phyloP scores from a whole-genome alignment of 2,113 vertebrate species.

The Oriolus oriolus region DNA sequence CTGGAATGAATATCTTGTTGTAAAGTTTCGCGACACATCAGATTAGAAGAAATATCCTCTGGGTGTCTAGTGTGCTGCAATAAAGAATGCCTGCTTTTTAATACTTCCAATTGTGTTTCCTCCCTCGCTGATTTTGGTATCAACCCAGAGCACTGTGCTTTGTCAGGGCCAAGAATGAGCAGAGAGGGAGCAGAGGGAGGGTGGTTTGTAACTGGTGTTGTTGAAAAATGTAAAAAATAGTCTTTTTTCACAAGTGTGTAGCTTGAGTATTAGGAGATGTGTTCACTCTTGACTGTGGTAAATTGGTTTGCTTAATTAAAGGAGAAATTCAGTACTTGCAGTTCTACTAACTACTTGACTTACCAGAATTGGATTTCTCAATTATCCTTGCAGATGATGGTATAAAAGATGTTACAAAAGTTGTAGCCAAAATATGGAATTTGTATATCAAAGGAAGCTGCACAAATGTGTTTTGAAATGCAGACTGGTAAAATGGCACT shows the following conservation, averaged over 20 bases:
- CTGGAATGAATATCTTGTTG: neutral
- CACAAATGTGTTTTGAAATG: neutral
- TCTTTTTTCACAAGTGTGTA: neutral
- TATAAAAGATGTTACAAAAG: neutral
- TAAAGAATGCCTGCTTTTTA: neutral
- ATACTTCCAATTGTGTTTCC: neutral
- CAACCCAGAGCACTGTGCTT: neutral
- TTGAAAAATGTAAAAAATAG: neutral
- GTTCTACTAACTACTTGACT: neutral
- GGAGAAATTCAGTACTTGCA: neutral
- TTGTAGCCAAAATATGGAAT: neutral
- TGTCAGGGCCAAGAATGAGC: neutral
- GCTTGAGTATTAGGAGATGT: neutral
- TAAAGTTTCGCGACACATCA: accelerated
- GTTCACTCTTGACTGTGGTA: neutral
- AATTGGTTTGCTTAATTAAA: neutral
- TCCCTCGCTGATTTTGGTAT: neutral
- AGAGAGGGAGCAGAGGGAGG: neutral
- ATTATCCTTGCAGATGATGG: neutral
- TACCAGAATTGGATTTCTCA: neutral
- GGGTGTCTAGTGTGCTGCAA: accelerated
- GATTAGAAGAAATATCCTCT: neutral
- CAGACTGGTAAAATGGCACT: neutral
- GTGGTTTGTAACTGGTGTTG: neutral
- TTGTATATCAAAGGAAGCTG: neutral